Conservation (phyloP, 1,140 invertebrate species). For the Dolichoris vasculosae region DNA sequence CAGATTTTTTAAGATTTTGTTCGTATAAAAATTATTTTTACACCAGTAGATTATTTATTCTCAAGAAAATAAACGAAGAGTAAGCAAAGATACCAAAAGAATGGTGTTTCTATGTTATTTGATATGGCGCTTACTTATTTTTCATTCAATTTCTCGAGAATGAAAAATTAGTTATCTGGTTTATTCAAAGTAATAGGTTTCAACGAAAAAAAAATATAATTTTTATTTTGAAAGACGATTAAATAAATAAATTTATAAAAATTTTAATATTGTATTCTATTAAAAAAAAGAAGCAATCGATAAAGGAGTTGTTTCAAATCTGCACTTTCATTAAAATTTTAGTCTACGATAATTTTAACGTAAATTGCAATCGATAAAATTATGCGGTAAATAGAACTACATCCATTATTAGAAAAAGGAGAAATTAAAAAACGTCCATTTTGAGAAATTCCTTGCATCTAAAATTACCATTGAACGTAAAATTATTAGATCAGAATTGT, state of each 20-base stretch:
- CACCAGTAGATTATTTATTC: background rate
- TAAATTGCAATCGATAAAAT: no score
- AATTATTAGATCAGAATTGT: no score
- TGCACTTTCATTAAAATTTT: no score
- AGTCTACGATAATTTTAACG: no score
- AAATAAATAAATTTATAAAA: background rate
- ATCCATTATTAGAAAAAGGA: no score
- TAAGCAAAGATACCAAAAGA: background rate
- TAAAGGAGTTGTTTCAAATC: no score
- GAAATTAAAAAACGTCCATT: no score
- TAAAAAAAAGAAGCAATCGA: no score
- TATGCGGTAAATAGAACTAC: no score
- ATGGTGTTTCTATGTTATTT: background rate
- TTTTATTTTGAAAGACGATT: background rate
- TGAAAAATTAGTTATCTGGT: background rate
- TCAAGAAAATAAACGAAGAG: background rate
- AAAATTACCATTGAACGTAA: no score
- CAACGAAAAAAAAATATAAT: background rate
- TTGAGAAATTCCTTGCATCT: no score
- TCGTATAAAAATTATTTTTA: background rate
- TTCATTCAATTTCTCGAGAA: conserved; percentile 10
- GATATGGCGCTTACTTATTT: background rate
- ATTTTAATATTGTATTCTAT: no score
- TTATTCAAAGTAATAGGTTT: background rate
- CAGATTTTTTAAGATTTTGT: background rate